A percentile compares a stretch with the other conserved stretches of the same genome.
phyloP scores from a whole-genome alignment of 2,888 invertebrate species.

The Phymatocera aterrima region DNA sequence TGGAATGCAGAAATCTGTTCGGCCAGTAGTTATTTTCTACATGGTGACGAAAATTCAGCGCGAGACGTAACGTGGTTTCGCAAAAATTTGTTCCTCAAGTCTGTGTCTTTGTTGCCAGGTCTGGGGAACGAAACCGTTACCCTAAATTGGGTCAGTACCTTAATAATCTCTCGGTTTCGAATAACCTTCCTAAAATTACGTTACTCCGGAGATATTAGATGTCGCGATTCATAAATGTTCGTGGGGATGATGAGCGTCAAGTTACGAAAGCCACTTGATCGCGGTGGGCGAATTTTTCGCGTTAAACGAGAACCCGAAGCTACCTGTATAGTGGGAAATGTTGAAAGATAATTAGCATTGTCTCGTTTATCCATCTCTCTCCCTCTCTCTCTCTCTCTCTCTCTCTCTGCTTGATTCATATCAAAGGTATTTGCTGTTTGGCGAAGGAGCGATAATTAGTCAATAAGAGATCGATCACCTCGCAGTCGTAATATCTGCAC shows the following conservation, averaged over 20 bases:
- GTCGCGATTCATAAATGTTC: conserved; percentile 18
- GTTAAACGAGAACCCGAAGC: too few relatives aligned
- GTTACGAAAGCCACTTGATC: neutral
- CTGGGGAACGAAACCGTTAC: conserved; percentile 17
- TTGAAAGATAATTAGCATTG: neutral
- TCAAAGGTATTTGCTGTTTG: neutral
- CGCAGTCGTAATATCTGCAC: neutral
- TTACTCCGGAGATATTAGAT: conserved; percentile 15
- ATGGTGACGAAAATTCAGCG: neutral
- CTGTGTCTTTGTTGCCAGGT: too few relatives aligned
- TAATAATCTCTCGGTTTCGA: conserved; percentile 7
- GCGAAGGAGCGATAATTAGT: neutral
- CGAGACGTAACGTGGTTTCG: too few relatives aligned
- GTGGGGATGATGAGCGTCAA: neutral
- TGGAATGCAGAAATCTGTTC: too few relatives aligned
- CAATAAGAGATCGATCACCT: neutral
- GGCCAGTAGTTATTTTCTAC: too few relatives aligned
- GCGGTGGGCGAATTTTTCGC: neutral
- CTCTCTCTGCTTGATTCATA: too few relatives aligned
- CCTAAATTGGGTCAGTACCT: conserved; percentile 32
- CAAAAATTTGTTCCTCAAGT: neutral
- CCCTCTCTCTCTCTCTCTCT: too few relatives aligned
- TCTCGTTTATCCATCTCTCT: too few relatives aligned
- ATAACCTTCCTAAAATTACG: conserved; percentile 11
- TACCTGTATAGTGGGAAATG: too few relatives aligned